A percentile compares a stretch with the other conserved stretches of the same genome.
Evolutionary conservation across 2,113 vertebrate genomes (phyloP).

Genomic region (Crocuta crocuta): DNA sequence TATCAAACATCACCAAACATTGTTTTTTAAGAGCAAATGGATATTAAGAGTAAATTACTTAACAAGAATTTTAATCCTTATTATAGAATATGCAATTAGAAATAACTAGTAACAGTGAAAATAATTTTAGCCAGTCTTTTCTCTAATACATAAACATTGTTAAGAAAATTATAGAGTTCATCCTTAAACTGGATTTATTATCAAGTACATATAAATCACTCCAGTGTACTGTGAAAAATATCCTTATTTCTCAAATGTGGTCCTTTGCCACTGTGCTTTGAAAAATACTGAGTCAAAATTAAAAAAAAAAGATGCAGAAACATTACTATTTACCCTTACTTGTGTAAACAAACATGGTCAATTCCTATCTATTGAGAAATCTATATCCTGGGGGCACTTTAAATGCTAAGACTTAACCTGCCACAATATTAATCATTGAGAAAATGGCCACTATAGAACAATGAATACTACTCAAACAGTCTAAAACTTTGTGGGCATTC

Average conservation of each 20-base stretch:
- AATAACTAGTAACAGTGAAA: neutral
- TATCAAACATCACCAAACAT: neutral
- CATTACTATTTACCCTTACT: neutral
- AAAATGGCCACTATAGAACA: neutral
- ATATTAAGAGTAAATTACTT: constrained; percentile 6
- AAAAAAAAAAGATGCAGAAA: neutral
- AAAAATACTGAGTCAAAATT: constrained; percentile 18
- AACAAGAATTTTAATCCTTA: constrained; percentile 8
- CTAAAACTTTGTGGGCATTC: neutral
- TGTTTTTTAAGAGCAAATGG: constrained; percentile 19
- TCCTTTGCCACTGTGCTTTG: neutral
- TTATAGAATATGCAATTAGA: neutral
- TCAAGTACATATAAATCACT: neutral
- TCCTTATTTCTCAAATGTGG: neutral
- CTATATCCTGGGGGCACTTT: neutral
- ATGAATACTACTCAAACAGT: neutral
- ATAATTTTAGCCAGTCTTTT: neutral
- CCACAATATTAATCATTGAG: neutral
- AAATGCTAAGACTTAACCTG: neutral
- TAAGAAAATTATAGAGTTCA: neutral
- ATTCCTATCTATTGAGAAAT: neutral
- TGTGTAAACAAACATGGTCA: neutral
- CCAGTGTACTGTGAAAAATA: neutral
- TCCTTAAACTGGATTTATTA: constrained; percentile 7
- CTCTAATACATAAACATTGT: neutral